These are phyloP conservation scores for Acanthoscelides obtectus DNA, from an alignment of 2,888 invertebrate species.

Conservation along the genomic window DNA sequence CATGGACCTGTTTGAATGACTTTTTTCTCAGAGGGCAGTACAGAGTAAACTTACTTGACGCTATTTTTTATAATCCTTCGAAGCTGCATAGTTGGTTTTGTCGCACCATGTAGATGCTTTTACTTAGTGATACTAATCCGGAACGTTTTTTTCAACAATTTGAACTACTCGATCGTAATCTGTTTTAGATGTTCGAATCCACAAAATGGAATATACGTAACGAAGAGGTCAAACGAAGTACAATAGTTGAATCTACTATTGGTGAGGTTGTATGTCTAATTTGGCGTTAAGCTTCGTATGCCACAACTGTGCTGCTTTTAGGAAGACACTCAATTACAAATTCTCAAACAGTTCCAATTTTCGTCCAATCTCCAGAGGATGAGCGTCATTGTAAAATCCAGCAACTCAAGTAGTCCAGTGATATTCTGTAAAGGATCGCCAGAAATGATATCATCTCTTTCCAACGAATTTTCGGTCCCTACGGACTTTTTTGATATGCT, in stretches of 20 bases:
- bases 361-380: conserved; percentile 82
- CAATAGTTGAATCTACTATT: not conserved
- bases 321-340: conserved; percentile 44
- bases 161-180: too few relatives aligned
- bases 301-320: conserved; percentile 44
- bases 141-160: too few relatives aligned
- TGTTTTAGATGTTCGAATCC: conserved; percentile 82
- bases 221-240: conserved; percentile 27
- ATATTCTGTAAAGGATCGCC: conserved; percentile 92
- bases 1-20: too few relatives aligned
- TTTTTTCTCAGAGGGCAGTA: too few relatives aligned
- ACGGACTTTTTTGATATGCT: conserved; percentile 68
- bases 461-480: conserved; percentile 69
- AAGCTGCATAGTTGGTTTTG: too few relatives aligned
- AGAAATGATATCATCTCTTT: conserved; percentile 80
- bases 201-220: conserved; percentile 87
- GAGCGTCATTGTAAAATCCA: conserved; percentile 72
- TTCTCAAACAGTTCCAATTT: conserved; percentile 72
- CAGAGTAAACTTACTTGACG: too few relatives aligned
- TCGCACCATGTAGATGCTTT: too few relatives aligned
- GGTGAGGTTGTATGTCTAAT: not conserved
- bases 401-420: conserved; percentile 67
- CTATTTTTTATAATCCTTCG: too few relatives aligned
- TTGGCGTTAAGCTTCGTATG: not conserved
- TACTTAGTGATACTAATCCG: too few relatives aligned